Conservation (phyloP, 1,140 invertebrate genomes). For the Lasaia peninsularis region DNA sequence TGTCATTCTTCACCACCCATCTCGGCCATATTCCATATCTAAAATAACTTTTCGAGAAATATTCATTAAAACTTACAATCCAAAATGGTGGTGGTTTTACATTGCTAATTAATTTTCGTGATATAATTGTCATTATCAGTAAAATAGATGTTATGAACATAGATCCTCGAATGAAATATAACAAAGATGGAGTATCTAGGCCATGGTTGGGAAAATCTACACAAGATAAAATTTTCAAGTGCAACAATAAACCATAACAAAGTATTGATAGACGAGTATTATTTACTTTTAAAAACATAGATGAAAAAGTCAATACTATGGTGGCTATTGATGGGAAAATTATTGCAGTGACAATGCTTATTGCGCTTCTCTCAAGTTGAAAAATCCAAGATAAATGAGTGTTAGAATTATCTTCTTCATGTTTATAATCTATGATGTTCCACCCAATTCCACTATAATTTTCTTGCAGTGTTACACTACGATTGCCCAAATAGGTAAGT, state of each 20-base stretch:
- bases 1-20: constrained; percentile 14
- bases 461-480: constrained; percentile 17
- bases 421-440: constrained; percentile 29
- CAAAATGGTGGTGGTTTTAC: constrained; percentile 15
- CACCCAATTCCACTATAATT: constrained; percentile 34
- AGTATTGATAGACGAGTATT: constrained; percentile 13
- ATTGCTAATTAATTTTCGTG: constrained; percentile 25
- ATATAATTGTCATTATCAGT: constrained; percentile 28
- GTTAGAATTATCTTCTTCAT: constrained; percentile 14
- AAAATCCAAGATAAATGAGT: constrained; percentile 21
- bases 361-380: constrained; percentile 34
- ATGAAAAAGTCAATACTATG: constrained; percentile 27
- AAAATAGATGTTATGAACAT: constrained; percentile 28
- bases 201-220: constrained; percentile 35
- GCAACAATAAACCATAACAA: neutral
- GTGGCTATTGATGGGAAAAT: constrained; percentile 33
- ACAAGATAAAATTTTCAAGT: constrained; percentile 19
- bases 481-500: constrained; percentile 16
- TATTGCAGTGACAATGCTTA: constrained; percentile 25
- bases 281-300: constrained; percentile 21
- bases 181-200: constrained; percentile 30
- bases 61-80: constrained; percentile 27
- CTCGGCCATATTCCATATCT: constrained; percentile 29
- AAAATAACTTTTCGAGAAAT: constrained; percentile 18
- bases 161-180: constrained; percentile 34